Evolutionary conservation across 2,888 invertebrate genomes (phyloP).

Genomic region (Byasa hedistus): DNA sequence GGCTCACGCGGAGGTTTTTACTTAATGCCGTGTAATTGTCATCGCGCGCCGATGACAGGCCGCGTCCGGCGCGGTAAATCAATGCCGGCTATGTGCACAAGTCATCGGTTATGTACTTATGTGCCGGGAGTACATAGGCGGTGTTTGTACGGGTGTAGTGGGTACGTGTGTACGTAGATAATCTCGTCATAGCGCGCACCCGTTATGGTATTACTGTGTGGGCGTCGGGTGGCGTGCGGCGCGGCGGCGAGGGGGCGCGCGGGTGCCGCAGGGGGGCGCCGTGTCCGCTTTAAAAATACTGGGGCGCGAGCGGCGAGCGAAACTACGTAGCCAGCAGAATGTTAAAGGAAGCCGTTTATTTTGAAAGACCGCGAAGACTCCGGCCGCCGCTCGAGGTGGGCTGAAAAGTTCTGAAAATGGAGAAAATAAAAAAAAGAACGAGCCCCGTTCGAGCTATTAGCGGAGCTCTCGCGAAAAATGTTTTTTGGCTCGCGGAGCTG

Average conservation of each 20-base stretch:
- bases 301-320: slow-evolving; percentile 55
- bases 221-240: slow-evolving; percentile 47
- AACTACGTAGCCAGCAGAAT: slow-evolving; percentile 65
- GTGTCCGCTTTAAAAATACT: slow-evolving; percentile 78
- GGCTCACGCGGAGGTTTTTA: slow-evolving; percentile 41
- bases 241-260: slow-evolving; percentile 45
- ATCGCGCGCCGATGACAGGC: slow-evolving; percentile 66
- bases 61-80: slow-evolving; percentile 71
- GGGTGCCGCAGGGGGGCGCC: slow-evolving; percentile 64
- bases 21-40: slow-evolving; percentile 58
- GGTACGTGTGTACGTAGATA: slow-evolving; percentile 74
- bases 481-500: slow-evolving; percentile 49
- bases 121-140: slow-evolving; percentile 63
- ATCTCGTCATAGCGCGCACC: slow-evolving; percentile 79
- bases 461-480: slow-evolving; percentile 47
- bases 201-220: slow-evolving; percentile 79
- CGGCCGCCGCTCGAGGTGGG: slow-evolving; percentile 50
- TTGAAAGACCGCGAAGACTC: slow-evolving; percentile 59
- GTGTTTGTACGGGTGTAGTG: slow-evolving; percentile 62
- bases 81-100: slow-evolving; percentile 71
- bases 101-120: slow-evolving; percentile 71
- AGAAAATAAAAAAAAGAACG: slow-evolving; percentile 44
- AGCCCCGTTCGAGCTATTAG: slow-evolving; percentile 50
- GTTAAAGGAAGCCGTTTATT: slow-evolving; percentile 73
- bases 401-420: slow-evolving; percentile 55